Percentiles rank a stretch among this genome's conserved stretches.
Conservation (phyloP, 2,113 vertebrate species). For the Bufo bufo region DNA sequence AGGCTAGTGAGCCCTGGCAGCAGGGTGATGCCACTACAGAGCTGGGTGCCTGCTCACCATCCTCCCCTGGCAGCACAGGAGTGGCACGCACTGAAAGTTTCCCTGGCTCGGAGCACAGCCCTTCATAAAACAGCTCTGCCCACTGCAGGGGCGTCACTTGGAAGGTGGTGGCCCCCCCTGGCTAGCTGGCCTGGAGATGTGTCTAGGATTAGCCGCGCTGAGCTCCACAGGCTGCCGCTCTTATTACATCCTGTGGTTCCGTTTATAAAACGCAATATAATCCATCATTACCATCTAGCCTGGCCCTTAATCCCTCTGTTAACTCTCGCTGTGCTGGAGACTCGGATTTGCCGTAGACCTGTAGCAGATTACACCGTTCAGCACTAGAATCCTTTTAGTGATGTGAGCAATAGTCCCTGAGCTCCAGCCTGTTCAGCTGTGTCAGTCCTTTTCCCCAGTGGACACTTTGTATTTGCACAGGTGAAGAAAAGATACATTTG, state of each 20-base stretch:
- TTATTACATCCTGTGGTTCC: background rate
- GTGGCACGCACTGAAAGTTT: conserved; percentile 46
- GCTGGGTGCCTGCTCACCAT: background rate
- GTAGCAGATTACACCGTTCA: background rate
- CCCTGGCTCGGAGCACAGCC: conserved; percentile 43
- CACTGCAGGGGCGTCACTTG: conserved; percentile 55
- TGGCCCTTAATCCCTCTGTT: conserved; percentile 3
- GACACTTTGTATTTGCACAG: background rate
- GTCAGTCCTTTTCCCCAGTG: background rate
- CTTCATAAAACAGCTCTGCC: conserved; percentile 31
- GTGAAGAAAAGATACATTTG: background rate
- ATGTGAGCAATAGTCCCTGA: too few relatives aligned
- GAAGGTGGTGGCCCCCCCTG: conserved; percentile 9
- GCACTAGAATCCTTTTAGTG: background rate
- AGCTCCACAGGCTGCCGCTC: background rate
- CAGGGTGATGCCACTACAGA: background rate
- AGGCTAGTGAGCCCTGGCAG: too few relatives aligned
- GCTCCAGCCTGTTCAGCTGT: background rate
- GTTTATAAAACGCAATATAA: conserved; percentile 16
- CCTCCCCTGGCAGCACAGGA: background rate
- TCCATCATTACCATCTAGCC: background rate
- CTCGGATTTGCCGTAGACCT: background rate
- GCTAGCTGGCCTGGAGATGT: conserved; percentile 28
- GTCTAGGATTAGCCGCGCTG: background rate
- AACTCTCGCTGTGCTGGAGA: background rate